Base-by-base conservation (phyloP, 1,140 invertebrate species). In the Nasonia vitripennis region DNA sequence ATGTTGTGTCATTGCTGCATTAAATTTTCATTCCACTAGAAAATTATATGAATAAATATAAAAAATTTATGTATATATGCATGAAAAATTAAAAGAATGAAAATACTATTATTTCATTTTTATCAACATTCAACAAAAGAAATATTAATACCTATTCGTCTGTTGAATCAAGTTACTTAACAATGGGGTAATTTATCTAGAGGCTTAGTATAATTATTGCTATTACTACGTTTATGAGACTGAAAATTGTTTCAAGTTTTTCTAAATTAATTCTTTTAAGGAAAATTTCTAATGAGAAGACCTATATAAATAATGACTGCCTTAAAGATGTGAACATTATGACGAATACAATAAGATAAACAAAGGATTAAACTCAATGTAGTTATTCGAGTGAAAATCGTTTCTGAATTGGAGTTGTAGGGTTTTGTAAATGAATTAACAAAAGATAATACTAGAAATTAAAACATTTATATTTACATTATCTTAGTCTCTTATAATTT, bases 401-500 rank as follows among this genome's bases (percentile, higher is more conserved):
- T 62, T 37, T 51, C 51, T 7, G 27, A 17, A 34, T 78, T 41
- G 37, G 9, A 62, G 55, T 20, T 20, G 3, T 14, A n/a, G 55
- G 55, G 31, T 31, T 78, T 70, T 81, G 4, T 31, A 71, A 81
- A 81, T 71, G 31, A 73, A 12, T 73, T 12, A 62, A n/a, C 31
- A 23, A 55, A 68, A 27, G 14, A 23, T n/a, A 20, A 27, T 71
- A 71, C n/a, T 34, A 78, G 23, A 48, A n/a, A 77, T 81, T 77
- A 34, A 77, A 51, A 34, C 55, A 41, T 55, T 11, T 74, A 67
- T 82, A 86, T 86, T 78, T 86, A 83, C 37, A 86, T 74, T 48
- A 62, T 62, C 34, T 31, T 73, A 74, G 20, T 67, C 3, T 78
- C 73, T 14, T 78, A 82, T 78, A 73, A 81, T 62, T 83, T 62